Percentiles rank a stretch among this genome's conserved stretches.
Evolutionary conservation across 2,797 vertebrate genomes (phyloP).

Genomic region (Gallinago stenura): DNA sequence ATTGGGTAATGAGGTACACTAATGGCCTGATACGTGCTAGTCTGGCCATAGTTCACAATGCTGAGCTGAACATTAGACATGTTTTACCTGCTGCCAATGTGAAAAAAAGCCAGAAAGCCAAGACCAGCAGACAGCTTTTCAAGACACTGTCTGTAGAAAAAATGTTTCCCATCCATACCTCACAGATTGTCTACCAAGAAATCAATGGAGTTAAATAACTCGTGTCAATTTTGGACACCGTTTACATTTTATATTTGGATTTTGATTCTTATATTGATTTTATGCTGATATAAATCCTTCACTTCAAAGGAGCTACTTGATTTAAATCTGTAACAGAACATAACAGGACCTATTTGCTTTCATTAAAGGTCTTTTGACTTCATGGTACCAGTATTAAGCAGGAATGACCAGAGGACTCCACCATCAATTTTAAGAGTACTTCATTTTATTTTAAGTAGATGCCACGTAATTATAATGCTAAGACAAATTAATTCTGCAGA

Average conservation of each 20-base stretch:
- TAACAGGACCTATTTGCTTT: not conserved
- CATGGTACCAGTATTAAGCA: not conserved
- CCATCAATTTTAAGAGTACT: not conserved
- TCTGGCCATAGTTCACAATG: not conserved
- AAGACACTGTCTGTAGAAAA: not conserved
- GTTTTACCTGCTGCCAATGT: not conserved
- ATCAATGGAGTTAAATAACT: constrained; percentile 27
- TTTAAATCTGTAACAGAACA: constrained; percentile 3
- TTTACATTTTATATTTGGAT: constrained; percentile 30
- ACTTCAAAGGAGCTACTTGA: constrained; percentile 20
- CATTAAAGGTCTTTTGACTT: not conserved
- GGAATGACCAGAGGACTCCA: not conserved
- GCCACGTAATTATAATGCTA: not conserved
- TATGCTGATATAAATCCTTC: constrained; percentile 45
- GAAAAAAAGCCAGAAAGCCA: not conserved
- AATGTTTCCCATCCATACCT: not conserved
- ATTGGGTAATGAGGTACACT: not conserved
- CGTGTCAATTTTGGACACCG: not conserved
- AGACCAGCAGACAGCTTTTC: not conserved
- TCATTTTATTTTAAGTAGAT: not conserved
- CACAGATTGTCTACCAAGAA: not conserved
- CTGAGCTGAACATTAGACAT: not conserved
- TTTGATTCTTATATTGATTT: constrained; percentile 46
- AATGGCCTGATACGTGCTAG: not conserved
- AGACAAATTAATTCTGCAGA: not conserved